These are phyloP conservation scores for Drosophila ohnishii DNA, from an alignment of 1,140 invertebrate genomes.

Conservation along the genomic window DNA sequence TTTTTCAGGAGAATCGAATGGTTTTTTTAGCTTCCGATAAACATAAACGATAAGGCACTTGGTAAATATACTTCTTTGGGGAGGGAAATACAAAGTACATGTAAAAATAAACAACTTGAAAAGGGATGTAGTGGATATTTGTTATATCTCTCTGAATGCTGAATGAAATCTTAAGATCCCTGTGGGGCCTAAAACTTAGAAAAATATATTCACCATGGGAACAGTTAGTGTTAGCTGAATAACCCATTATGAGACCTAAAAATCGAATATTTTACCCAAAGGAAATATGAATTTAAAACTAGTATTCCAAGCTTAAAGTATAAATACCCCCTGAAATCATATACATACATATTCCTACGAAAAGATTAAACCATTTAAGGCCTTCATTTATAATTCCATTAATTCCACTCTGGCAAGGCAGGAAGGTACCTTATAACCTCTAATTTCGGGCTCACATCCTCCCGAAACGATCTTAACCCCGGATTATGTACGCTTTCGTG, in stretches of 20 bases:
- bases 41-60: conserved; percentile 14
- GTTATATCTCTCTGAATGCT: too few relatives aligned
- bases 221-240: not conserved
- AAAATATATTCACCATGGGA: not conserved
- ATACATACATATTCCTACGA: not conserved
- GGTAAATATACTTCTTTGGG: not conserved
- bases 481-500: conserved; percentile 40
- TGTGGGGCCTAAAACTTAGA: not conserved
- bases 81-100: conserved; percentile 7
- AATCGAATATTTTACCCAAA: not conserved
- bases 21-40: conserved; percentile 30
- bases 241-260: not conserved
- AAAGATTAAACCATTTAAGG: conserved; percentile 7
- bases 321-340: not conserved
- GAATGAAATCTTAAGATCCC: not conserved
- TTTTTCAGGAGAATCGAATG: conserved; percentile 8
- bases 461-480: conserved; percentile 29
- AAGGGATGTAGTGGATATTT: not conserved
- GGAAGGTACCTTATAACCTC: not conserved
- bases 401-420: not conserved
- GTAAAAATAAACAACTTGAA: not conserved
- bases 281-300: not conserved
- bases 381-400: conserved; percentile 20
- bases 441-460: conserved; percentile 18
- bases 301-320: not conserved